phyloP scores from a whole-genome alignment of 2,113 vertebrate species.

The Thalassoma bifasciatum region DNA sequence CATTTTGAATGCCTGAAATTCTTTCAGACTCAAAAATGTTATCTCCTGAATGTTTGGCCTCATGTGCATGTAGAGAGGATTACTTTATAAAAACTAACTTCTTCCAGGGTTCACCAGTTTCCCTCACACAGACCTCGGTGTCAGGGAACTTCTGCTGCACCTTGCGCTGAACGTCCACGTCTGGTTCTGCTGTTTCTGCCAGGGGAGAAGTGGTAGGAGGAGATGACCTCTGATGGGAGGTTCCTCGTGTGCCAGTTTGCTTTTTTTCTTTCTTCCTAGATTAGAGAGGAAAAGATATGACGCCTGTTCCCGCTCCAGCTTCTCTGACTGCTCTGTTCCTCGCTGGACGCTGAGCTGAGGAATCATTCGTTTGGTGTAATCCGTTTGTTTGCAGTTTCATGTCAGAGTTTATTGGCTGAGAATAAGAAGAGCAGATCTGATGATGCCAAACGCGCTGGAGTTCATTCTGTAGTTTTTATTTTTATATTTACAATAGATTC shows the following conservation, averaged over 20 bases:
- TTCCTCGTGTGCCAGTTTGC: slow-evolving; percentile 59
- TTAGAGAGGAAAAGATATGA: slow-evolving; percentile 48
- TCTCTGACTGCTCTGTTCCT: slow-evolving; percentile 11
- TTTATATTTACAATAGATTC: neutral
- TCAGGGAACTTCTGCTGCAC: neutral
- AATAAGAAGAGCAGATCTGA: slow-evolving; percentile 4
- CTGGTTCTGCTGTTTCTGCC: neutral
- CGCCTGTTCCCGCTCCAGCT: slow-evolving; percentile 12
- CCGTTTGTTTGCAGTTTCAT: neutral
- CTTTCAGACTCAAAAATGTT: neutral
- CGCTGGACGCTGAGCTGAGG: slow-evolving; percentile 10
- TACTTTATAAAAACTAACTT: too few species aligned
- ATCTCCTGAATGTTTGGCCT: neutral
- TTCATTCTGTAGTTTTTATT: slow-evolving; percentile 2
- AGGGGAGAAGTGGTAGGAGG: slow-evolving; percentile 36
- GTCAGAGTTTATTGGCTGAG: neutral
- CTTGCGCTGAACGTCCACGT: neutral
- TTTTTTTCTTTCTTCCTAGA: slow-evolving; percentile 44
- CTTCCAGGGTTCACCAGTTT: too few species aligned
- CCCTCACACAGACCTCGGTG: too few species aligned
- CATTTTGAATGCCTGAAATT: neutral
- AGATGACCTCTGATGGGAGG: slow-evolving; percentile 67
- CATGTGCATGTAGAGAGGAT: too few species aligned
- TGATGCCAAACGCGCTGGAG: slow-evolving; percentile 25
- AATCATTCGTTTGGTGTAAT: slow-evolving; percentile 7